Percentiles rank a stretch among this genome's conserved stretches.
phyloP scores from a whole-genome alignment of 2,797 vertebrate genomes.

The Gephyroberyx darwinii region DNA sequence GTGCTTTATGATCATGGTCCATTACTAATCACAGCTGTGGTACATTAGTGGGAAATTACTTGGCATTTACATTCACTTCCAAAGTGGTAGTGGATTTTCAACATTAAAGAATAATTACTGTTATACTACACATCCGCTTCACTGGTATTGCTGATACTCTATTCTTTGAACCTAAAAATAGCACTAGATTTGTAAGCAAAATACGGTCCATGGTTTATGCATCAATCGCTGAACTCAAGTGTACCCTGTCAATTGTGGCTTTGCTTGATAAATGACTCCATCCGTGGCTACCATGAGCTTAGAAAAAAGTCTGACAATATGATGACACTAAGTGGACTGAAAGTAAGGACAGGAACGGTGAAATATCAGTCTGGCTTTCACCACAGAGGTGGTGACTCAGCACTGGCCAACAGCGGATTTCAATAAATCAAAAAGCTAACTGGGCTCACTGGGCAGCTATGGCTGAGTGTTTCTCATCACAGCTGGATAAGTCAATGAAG shows the following conservation, averaged over 20 bases:
- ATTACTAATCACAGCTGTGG: constrained; percentile 4
- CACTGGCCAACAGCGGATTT: constrained; percentile 72
- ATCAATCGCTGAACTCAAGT: constrained; percentile 41
- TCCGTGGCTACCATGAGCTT: constrained; percentile 25
- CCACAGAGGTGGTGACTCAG: constrained; percentile 77
- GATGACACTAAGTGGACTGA: constrained; percentile 69
- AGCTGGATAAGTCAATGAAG: constrained; percentile 68
- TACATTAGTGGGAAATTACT: constrained; percentile 25
- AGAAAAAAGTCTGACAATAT: constrained; percentile 58
- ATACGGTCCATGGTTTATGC: constrained; percentile 31
- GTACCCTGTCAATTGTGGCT: constrained; percentile 45
- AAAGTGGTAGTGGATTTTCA: background rate
- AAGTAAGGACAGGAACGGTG: constrained; percentile 61
- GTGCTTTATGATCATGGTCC: constrained; percentile 20
- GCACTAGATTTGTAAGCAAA: constrained; percentile 7
- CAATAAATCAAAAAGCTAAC: constrained; percentile 82
- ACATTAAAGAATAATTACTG: background rate
- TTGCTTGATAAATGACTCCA: constrained; percentile 50
- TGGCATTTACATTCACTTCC: constrained; percentile 1
- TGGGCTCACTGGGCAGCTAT: constrained; percentile 68
- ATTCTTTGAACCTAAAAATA: constrained; percentile 15
- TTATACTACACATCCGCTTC: background rate
- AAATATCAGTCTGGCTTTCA: constrained; percentile 68
- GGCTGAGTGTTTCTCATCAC: constrained; percentile 73
- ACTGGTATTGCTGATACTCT: constrained; percentile 20